phyloP scores from a whole-genome alignment of 1,140 invertebrate species.

The Arion vulgaris region DNA sequence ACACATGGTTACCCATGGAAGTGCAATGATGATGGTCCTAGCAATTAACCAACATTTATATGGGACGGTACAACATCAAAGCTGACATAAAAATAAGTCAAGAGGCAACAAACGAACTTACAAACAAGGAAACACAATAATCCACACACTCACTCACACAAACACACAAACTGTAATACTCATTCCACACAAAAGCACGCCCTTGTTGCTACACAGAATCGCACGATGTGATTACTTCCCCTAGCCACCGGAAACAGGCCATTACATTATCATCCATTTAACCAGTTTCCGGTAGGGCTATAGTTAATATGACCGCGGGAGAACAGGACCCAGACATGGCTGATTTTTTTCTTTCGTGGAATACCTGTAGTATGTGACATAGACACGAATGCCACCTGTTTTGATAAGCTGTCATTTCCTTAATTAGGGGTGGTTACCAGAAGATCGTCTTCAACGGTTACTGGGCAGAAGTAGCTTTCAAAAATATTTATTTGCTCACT shows the following conservation, averaged over 20 bases:
- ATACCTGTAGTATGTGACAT: neutral
- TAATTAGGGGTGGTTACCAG: too few species aligned
- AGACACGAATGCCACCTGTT: neutral
- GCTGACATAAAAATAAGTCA: too few species aligned
- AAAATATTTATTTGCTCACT: too few species aligned
- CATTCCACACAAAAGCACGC: neutral
- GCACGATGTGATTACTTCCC: slow-evolving; percentile 7
- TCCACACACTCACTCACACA: neutral
- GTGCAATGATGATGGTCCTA: too few species aligned
- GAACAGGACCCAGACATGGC: neutral
- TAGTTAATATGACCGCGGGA: neutral
- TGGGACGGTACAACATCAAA: too few species aligned
- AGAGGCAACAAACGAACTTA: neutral
- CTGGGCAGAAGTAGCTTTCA: too few species aligned
- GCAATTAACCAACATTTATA: too few species aligned
- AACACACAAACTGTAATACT: neutral
- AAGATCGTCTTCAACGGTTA: too few species aligned
- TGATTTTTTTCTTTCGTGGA: neutral
- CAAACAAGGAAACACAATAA: neutral
- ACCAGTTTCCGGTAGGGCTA: slow-evolving; percentile 12
- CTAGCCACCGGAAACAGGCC: slow-evolving; percentile 15
- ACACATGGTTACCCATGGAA: too few species aligned
- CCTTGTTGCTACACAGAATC: neutral
- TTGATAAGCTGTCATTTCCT: too few species aligned
- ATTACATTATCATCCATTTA: slow-evolving; percentile 22